Evolutionary conservation across 2,113 vertebrate genomes (phyloP).

Genomic region (Tragelaphus strepsiceros): DNA sequence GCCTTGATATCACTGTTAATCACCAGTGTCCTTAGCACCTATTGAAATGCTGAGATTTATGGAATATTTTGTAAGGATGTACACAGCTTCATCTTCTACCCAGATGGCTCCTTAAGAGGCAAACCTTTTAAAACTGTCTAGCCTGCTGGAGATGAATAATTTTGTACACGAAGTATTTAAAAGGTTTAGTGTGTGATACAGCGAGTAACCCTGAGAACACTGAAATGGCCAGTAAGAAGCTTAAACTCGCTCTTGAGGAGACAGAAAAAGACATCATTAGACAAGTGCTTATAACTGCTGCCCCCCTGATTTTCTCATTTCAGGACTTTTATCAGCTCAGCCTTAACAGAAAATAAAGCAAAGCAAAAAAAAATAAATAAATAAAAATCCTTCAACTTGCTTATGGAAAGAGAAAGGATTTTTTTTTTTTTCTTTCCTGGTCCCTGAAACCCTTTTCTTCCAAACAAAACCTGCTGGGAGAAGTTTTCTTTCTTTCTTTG

Average conservation of each 20-base stretch:
- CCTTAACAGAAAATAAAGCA: slow-evolving; percentile 73
- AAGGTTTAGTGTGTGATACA: slow-evolving; percentile 70
- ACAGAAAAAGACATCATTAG: slow-evolving; percentile 73
- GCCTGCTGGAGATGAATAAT: slow-evolving; percentile 53
- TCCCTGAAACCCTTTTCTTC: slow-evolving; percentile 65
- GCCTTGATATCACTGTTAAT: neutral
- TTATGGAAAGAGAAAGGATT: slow-evolving; percentile 74
- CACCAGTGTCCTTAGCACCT: neutral
- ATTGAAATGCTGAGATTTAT: neutral
- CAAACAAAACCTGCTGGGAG: slow-evolving; percentile 20
- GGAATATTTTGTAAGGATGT: neutral
- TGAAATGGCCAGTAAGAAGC: slow-evolving; percentile 62
- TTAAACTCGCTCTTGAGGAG: slow-evolving; percentile 74
- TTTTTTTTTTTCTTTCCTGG: neutral
- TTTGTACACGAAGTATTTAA: slow-evolving; percentile 66
- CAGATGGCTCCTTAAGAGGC: neutral
- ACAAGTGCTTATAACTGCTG: slow-evolving; percentile 60
- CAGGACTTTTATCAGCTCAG: slow-evolving; percentile 70
- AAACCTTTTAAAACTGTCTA: slow-evolving; percentile 44
- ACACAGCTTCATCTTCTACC: neutral
- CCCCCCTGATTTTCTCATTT: slow-evolving; percentile 73
- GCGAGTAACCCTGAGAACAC: slow-evolving; percentile 75
- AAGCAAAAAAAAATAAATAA: neutral
- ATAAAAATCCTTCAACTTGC: slow-evolving; percentile 44
- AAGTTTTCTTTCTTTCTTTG: slow-evolving; percentile 45